phyloP scores from a whole-genome alignment of 92 coral and sea anemone species.

The Scolanthus callimorphus region DNA sequence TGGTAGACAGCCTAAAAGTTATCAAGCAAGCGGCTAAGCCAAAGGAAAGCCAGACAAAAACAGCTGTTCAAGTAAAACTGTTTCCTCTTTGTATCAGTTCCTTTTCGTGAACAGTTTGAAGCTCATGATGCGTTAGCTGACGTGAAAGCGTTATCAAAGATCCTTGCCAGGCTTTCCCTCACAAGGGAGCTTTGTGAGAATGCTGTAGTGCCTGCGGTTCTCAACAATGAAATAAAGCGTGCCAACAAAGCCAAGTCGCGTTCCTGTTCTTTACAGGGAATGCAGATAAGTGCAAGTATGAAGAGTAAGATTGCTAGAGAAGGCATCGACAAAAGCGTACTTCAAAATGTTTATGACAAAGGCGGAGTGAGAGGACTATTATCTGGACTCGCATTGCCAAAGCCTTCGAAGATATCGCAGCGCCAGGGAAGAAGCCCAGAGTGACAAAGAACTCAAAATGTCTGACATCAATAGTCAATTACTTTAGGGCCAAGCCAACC shows the following conservation, averaged over 20 bases:
- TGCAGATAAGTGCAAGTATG: slow-evolving; percentile 14
- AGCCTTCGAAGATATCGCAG: too few relatives aligned
- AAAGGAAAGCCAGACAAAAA: slow-evolving; percentile 1
- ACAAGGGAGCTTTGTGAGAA: background rate
- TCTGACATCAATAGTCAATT: too few relatives aligned
- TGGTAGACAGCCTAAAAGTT: too few relatives aligned
- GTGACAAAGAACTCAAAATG: too few relatives aligned
- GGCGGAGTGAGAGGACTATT: too few relatives aligned
- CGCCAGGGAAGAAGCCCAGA: too few relatives aligned
- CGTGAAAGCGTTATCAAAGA: slow-evolving; percentile 9
- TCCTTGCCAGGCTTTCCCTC: background rate
- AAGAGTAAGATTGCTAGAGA: too few relatives aligned
- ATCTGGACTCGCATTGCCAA: too few relatives aligned
- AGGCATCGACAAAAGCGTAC: too few relatives aligned
- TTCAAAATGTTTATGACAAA: too few relatives aligned
- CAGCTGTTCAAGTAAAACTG: slow-evolving; percentile 11
- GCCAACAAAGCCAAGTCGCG: slow-evolving; percentile 6
- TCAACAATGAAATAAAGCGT: background rate
- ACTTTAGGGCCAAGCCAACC: too few relatives aligned
- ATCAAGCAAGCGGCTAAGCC: too few relatives aligned
- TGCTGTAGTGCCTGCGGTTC: background rate
- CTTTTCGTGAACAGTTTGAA: slow-evolving; percentile 4
- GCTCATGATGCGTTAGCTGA: slow-evolving; percentile 31
- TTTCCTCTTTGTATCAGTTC: slow-evolving; percentile 5
- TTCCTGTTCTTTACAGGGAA: slow-evolving; percentile 3